Base-by-base conservation (phyloP, 2,888 invertebrate genomes). In the Parnassius smintheus region DNA sequence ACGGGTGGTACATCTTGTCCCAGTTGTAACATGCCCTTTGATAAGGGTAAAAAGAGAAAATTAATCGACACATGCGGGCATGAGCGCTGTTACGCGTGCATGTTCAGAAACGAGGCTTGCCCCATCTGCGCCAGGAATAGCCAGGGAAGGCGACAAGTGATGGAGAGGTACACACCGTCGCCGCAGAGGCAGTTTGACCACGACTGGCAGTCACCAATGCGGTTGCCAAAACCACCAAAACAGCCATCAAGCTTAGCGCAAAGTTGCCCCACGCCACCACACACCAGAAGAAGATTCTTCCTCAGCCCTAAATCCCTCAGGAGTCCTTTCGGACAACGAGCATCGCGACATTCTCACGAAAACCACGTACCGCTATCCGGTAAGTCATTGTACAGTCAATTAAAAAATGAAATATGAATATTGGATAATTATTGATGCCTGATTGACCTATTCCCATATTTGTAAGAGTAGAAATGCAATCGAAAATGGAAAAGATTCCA, bases 61-160 rank as follows among this genome's bases (percentile, higher is more conserved):
- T 93, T 98, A 80, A 98, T 98, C 82, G 98, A 98, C 92, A 95
- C 97, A 67, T 98, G 98, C 89, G 98, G 98, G 72, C 98, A 98
- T 93, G 98, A 98, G 85, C 93, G 98, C 68, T 98, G 98, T 88
- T 98, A 98, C 93, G 95, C 97, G 72, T 98, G 98, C 89, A 96
- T 98, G 94, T 97, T 98, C 92, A 95, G 95, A 75, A 97, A 96
- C 92, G 97, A 97, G 86, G 94, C 95, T 69, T 98, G 98, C 86
- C 98, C 98, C 48, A 93, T 98, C 70, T 98, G 98, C 86, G 90
- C 92, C 50, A 86, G 91, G 56, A 88, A 82, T 74, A 88, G 77
- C 65, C 89, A 91, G 62, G 79, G 73, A 13, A 77, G 82, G 69
- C 81, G 83, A 68, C 93, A 85, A 83, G 88, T 75, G 55, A 86